Conservation (phyloP, 2,888 invertebrate species). For the Oscheius sp. region DNA sequence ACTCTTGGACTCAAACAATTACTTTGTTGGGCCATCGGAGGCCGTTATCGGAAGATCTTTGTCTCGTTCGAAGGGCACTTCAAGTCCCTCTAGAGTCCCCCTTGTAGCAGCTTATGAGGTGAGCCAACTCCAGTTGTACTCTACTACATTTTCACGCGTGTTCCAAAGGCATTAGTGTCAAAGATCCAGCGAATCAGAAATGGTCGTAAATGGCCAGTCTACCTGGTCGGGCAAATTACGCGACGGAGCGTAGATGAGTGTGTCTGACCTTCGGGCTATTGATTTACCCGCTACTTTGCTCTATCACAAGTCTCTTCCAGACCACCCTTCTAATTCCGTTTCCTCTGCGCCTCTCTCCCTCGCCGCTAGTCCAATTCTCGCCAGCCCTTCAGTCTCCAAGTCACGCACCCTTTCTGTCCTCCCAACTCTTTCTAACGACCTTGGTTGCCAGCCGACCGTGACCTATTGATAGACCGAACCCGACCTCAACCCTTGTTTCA, state of each 20-base stretch:
- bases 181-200: no score
- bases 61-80: no score
- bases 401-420: not conserved
- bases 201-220: not conserved
- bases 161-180: no score
- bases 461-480: no score
- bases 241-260: not conserved
- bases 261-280: not conserved
- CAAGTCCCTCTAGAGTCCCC: not conserved
- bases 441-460: no score
- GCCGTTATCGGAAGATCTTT: no score
- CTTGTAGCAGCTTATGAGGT: not conserved
- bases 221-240: constrained; percentile 1
- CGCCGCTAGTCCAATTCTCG: not conserved
- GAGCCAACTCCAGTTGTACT: not conserved
- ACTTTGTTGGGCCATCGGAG: no score
- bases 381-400: not conserved
- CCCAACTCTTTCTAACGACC: not conserved
- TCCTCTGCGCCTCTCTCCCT: constrained; percentile 18
- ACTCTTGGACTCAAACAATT: no score
- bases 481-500: not conserved
- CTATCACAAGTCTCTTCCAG: constrained; percentile 19
- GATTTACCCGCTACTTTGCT: not conserved
- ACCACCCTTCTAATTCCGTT: constrained; percentile 25
- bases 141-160: not conserved